Conservation (phyloP, 2,113 vertebrate genomes). For the Riparia riparia region DNA sequence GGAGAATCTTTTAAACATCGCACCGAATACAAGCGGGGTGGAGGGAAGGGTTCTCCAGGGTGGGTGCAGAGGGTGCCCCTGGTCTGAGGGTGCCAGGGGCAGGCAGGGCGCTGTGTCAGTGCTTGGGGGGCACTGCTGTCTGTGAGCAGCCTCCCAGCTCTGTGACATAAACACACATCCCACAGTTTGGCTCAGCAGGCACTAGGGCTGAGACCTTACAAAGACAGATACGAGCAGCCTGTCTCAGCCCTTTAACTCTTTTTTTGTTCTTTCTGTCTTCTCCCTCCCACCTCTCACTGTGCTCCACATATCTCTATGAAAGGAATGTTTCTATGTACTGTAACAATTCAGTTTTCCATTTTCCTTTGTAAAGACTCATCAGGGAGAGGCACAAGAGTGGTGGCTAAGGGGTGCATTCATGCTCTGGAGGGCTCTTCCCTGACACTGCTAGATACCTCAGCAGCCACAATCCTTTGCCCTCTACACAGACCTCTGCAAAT, state of each 20-base stretch:
- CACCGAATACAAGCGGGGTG: not conserved
- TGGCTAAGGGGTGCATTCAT: not conserved
- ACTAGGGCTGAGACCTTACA: not conserved
- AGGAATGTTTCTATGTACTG: not conserved
- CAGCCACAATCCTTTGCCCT: not conserved
- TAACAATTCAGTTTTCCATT: not conserved
- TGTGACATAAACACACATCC: not conserved
- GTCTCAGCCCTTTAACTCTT: not conserved
- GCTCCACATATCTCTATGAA: not conserved
- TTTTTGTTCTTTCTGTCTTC: not conserved
- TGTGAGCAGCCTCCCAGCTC: not conserved
- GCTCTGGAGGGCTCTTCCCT: not conserved
- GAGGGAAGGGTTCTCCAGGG: not conserved
- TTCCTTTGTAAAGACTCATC: not conserved
- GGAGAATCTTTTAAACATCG: not conserved
- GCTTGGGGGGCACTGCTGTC: not conserved
- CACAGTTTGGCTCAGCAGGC: not conserved
- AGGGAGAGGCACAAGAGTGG: not conserved
- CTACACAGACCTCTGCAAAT: not conserved
- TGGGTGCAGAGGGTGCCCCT: accelerated
- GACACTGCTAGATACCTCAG: not conserved
- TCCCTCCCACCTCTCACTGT: accelerated
- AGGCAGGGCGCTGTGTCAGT: not conserved
- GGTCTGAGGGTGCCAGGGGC: not conserved
- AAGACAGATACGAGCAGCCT: not conserved